Evolutionary conservation across 2,113 vertebrate species (phyloP), one percentile per base, ranked within the genome.

Genomic region (Sinocyclocheilus anophthalmus): DNA sequence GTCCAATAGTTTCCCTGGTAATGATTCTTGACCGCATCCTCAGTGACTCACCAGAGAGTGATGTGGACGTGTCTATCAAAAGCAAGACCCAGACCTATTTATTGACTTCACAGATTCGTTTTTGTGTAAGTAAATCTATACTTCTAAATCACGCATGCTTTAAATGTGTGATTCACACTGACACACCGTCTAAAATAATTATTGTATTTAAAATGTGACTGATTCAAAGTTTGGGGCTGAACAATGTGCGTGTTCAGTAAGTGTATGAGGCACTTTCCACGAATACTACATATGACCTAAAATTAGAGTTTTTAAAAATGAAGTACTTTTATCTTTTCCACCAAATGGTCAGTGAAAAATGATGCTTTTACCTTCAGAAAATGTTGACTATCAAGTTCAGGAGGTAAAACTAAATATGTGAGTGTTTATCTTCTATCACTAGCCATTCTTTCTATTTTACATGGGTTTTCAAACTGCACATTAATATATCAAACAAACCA

Each of bases 11-110:
- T 42, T 42, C 42, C 14, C 33, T 37, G 22, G 53, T 76, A 30
- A 65, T 78, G 79, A 70, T 83, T 83, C 45, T 30, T 84, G 85
- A 86, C 59, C 30, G 65, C 55, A 72, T 84, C 50, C 48, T 65
- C 48, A n/a, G 73, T 86, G 85, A 80, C 67, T 84, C 76, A 88
- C 76, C 65, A 80, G 76, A 85, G 63, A 78, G 45, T 24, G 61
- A 81, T 81, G 78, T n/a, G 24, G 33, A 57, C 18, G 33, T 20
- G 63, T 30, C 48, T 57, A 39, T 42, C 55, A 39, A 42, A 79
- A 53, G 61, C 26, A 57, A 33, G 13, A 69, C 37, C 20, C 37
- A 48, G 39, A 76, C 76, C 26, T 78, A 22, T 57, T 37, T 78
- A 22, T 57, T 37, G 50, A 78, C 50, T 78, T 57, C 10, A 14